These are phyloP conservation scores for Dreissena rostriformis DNA, from an alignment of 1,140 invertebrate genomes.

Conservation along the genomic window DNA sequence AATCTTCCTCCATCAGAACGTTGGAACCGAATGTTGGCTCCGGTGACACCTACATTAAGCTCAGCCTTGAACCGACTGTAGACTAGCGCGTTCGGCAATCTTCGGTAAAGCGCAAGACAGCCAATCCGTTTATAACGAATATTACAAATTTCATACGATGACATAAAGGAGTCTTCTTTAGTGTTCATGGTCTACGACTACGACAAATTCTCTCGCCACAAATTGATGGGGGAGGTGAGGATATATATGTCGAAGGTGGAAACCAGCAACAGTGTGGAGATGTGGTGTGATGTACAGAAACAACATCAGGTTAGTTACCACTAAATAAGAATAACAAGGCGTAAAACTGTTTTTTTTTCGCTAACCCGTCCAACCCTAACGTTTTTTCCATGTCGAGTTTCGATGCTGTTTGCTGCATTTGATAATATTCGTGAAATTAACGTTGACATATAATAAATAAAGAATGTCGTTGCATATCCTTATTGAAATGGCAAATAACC, in stretches of 20 bases:
- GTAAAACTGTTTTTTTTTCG: no score
- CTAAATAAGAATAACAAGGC: no score
- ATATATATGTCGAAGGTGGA: slow-evolving; percentile 83
- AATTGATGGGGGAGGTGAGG: slow-evolving; percentile 92
- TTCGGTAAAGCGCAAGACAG: slow-evolving; percentile 82
- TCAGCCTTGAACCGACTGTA: slow-evolving; percentile 89
- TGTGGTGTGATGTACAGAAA: slow-evolving; percentile 88
- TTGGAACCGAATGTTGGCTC: slow-evolving; percentile 85
- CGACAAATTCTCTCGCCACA: slow-evolving; percentile 93
- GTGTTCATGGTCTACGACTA: slow-evolving; percentile 95
- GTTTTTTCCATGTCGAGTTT: no score
- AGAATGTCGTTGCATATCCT: no score
- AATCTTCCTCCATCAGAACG: slow-evolving; percentile 89
- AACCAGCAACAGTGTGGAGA: slow-evolving; percentile 88
- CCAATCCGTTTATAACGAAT: slow-evolving; percentile 86
- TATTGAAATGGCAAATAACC: no score
- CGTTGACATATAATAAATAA: no score
- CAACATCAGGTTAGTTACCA: slow-evolving; percentile 67
- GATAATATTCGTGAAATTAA: no score
- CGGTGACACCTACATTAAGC: slow-evolving; percentile 92
- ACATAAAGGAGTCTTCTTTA: slow-evolving; percentile 87
- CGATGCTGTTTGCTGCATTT: no score
- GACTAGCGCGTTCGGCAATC: slow-evolving; percentile 92
- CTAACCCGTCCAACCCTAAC: no score
- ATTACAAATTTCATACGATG: slow-evolving; percentile 86